Evolutionary conservation across 1,140 invertebrate genomes (phyloP).

Genomic region (Goniozus legneri): DNA sequence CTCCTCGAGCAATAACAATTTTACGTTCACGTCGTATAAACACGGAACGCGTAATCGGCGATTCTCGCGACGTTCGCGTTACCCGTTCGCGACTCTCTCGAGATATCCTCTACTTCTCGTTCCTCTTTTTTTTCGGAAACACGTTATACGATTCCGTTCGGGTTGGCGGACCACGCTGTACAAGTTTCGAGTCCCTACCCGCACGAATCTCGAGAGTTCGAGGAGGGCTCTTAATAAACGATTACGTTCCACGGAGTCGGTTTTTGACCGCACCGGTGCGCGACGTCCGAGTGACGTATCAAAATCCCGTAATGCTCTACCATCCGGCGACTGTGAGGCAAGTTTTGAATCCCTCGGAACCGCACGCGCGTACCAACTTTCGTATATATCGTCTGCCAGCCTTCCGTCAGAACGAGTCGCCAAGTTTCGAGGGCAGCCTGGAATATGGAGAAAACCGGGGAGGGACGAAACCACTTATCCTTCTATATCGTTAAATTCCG

Average conservation of each 20-base stretch:
- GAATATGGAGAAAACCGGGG: conserved; percentile 18
- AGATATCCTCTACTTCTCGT: too few species aligned
- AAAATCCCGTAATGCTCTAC: conserved; percentile 27
- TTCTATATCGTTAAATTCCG: conserved; percentile 22
- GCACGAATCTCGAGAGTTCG: neutral
- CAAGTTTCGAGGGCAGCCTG: conserved; percentile 35
- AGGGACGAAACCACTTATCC: conserved; percentile 15
- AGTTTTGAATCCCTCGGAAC: conserved; percentile 37
- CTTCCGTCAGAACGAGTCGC: conserved; percentile 33
- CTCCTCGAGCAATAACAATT: too few species aligned
- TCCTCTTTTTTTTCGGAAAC: too few species aligned
- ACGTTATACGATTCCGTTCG: too few species aligned
- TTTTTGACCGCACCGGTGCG: neutral
- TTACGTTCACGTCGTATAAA: too few species aligned
- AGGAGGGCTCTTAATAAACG: conserved; percentile 15
- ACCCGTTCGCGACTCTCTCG: too few species aligned
- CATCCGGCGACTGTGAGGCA: conserved; percentile 23
- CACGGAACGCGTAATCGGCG: too few species aligned
- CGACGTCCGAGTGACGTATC: neutral
- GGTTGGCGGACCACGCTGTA: too few species aligned
- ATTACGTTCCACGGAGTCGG: neutral
- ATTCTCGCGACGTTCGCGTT: too few species aligned
- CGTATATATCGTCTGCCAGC: conserved; percentile 23
- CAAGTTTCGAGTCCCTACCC: neutral
- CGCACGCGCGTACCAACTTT: conserved; percentile 38